A percentile compares a stretch with the other conserved stretches of the same genome.
Evolutionary conservation across 2,113 vertebrate genomes (phyloP).

Genomic region (Microcebus ravelobensis): DNA sequence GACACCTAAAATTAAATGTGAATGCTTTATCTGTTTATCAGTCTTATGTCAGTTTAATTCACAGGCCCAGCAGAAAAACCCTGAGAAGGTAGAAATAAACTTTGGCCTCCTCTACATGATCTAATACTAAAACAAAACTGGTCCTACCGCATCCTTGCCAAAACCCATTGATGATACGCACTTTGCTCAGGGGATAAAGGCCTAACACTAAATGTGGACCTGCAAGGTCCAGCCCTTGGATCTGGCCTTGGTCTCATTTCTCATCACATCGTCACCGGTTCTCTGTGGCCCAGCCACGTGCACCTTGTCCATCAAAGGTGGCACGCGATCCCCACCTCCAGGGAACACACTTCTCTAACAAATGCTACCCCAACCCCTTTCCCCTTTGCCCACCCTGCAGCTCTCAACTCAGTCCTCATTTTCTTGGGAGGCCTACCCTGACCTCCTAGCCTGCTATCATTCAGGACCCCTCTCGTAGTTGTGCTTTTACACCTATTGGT

Average conservation of each 20-base stretch:
- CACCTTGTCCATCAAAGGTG: background rate
- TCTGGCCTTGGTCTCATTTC: background rate
- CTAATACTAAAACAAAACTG: background rate
- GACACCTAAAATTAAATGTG: background rate
- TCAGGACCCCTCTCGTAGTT: background rate
- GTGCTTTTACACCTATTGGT: background rate
- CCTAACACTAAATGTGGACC: background rate
- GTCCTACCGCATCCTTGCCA: background rate
- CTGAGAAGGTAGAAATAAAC: background rate
- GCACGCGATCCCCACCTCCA: background rate
- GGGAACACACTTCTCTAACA: background rate
- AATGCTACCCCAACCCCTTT: background rate
- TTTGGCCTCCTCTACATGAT: background rate
- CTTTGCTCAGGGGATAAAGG: background rate
- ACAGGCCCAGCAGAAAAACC: background rate
- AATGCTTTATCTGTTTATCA: background rate
- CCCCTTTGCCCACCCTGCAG: background rate
- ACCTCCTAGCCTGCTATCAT: too few relatives aligned
- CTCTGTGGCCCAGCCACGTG: background rate
- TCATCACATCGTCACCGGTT: background rate
- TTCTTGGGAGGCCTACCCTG: background rate
- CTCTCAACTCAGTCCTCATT: background rate
- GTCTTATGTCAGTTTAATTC: background rate
- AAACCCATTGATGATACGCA: background rate
- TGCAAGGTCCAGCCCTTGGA: background rate